Conservation (phyloP, 2,113 vertebrate species). For the Otis tarda region DNA sequence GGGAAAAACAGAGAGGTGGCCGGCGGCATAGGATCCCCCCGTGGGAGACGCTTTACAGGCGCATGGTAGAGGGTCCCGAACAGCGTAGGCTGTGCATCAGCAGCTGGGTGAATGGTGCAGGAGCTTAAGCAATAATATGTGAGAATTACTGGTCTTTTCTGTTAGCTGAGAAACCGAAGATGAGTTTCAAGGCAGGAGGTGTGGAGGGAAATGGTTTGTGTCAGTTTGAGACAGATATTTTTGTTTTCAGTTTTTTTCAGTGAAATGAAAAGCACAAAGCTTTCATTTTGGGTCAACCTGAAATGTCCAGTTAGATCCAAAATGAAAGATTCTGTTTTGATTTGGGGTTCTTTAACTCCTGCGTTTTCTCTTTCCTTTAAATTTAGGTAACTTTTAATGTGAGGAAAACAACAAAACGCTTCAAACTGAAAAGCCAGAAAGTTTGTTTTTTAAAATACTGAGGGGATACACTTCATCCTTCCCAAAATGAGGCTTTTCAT, state of each 20-base stretch:
- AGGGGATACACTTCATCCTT: neutral
- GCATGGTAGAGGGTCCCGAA: neutral
- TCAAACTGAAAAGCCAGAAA: neutral
- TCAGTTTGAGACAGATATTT: neutral
- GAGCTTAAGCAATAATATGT: neutral
- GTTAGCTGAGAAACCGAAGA: neutral
- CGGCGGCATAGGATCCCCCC: fast-evolving
- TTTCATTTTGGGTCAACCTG: neutral
- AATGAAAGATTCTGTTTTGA: neutral
- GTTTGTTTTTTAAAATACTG: neutral
- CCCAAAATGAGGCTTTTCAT: neutral
- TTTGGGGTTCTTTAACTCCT: neutral
- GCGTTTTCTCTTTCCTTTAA: neutral
- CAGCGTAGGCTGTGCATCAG: fast-evolving
- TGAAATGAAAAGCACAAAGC: neutral
- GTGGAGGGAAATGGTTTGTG: fast-evolving
- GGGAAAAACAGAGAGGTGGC: neutral
- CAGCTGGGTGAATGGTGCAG: neutral
- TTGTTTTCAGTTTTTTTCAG: neutral
- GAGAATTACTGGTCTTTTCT: neutral
- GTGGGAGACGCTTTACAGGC: neutral
- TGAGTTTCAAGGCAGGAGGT: neutral
- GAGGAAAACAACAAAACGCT: neutral
- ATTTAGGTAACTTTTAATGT: neutral
- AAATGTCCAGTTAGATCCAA: neutral